A percentile compares a stretch with the other conserved stretches of the same genome.
Evolutionary conservation across 2,113 vertebrate genomes (phyloP).

Genomic region (Lampris megalopsis): DNA sequence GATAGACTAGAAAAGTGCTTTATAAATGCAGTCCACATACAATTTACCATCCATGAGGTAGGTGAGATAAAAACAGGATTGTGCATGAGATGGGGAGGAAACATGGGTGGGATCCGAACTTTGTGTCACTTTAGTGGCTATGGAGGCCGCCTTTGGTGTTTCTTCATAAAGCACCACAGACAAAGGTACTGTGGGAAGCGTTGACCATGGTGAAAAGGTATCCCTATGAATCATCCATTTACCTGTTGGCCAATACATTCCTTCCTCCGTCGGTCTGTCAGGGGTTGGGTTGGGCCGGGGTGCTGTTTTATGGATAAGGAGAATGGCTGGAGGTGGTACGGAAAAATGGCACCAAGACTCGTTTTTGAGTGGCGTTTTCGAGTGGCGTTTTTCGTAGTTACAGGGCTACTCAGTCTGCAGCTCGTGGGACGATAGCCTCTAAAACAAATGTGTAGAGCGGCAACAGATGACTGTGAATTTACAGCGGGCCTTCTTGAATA

Average conservation of each 20-base stretch:
- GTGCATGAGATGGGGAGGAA: neutral
- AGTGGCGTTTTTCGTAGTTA: neutral
- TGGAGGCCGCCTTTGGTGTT: constrained; percentile 21
- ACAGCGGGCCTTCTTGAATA: neutral
- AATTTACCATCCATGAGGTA: constrained; percentile 2
- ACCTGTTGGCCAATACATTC: constrained; percentile 59
- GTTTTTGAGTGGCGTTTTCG: neutral
- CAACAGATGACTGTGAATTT: neutral
- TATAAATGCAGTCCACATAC: no score
- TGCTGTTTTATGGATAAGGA: constrained; percentile 35
- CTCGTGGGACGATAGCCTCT: neutral
- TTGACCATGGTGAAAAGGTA: neutral
- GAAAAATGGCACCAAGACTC: neutral
- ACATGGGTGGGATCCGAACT: constrained; percentile 1
- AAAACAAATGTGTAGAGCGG: neutral
- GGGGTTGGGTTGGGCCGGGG: constrained; percentile 38
- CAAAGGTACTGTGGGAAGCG: neutral
- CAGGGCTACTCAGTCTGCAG: neutral
- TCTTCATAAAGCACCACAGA: constrained; percentile 1
- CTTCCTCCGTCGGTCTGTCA: constrained; percentile 45
- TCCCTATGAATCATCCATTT: constrained; percentile 13
- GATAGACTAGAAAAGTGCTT: no score
- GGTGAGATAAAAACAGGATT: constrained; percentile 24
- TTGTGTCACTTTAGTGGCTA: constrained; percentile 19
- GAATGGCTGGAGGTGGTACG: constrained; percentile 15